phyloP scores from a whole-genome alignment of 1,140 invertebrate genomes.

The Calliphora vicina region DNA sequence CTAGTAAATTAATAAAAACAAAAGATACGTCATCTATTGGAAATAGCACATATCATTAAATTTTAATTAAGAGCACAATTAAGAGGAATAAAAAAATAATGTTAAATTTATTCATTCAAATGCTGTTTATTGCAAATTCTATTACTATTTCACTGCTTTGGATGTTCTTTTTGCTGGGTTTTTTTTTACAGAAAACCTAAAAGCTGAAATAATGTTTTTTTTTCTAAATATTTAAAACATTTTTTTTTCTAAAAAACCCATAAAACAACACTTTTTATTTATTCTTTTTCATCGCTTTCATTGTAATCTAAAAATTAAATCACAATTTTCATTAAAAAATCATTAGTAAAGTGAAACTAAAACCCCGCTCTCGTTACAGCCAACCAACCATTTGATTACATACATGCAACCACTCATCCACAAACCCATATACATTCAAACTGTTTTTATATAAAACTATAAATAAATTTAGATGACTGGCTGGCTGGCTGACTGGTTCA shows the following conservation, averaged over 20 bases:
- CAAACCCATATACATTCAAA: neutral
- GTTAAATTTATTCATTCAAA: no score
- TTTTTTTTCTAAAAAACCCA: neutral
- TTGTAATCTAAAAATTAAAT: constrained; percentile 2
- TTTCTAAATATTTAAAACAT: neutral
- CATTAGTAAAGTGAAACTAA: neutral
- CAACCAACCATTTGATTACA: neutral
- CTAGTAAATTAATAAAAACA: no score
- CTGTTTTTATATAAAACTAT: neutral
- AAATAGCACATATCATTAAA: no score
- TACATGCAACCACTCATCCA: neutral
- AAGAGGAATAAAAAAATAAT: no score
- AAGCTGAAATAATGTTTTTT: neutral
- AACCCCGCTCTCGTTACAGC: neutral
- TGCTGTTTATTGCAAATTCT: no score
- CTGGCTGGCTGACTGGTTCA: neutral
- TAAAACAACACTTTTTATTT: no score
- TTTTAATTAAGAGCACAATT: no score
- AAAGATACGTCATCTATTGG: no score
- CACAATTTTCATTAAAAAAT: constrained; percentile 28
- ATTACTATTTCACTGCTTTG: no score
- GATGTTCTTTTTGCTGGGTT: no score
- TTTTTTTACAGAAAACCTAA: no score
- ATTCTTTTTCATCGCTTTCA: neutral
- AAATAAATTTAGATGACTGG: neutral